Conservation (phyloP, 2,888 invertebrate genomes). For the Iselma pallidipennis region DNA sequence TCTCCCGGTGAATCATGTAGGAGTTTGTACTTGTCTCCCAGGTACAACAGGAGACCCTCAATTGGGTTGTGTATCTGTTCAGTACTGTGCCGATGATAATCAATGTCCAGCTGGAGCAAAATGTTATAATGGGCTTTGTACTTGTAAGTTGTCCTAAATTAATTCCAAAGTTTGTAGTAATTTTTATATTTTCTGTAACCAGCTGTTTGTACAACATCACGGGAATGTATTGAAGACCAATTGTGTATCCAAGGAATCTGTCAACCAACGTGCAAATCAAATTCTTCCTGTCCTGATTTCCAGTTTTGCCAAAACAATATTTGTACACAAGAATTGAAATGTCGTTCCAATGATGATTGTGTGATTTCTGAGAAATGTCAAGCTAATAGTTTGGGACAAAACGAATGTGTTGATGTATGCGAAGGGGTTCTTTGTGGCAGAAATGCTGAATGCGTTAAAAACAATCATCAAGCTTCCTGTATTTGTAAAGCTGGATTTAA, state of each 20-base stretch:
- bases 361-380: conserved; percentile 72
- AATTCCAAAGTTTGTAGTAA: conserved; percentile 50
- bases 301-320: conserved; percentile 84
- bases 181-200: background rate
- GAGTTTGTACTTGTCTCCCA: conserved; percentile 80
- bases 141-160: conserved; percentile 61
- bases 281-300: conserved; percentile 81
- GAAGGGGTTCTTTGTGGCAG: conserved; percentile 76
- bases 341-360: conserved; percentile 74
- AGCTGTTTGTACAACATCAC: conserved; percentile 75
- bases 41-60: conserved; percentile 87
- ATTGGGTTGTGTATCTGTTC: conserved; percentile 80
- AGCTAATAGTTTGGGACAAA: conserved; percentile 70
- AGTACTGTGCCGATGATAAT: conserved; percentile 78
- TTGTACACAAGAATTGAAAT: conserved; percentile 81
- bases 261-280: conserved; percentile 78
- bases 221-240: conserved; percentile 86
- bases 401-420: conserved; percentile 78
- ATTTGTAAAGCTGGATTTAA: conserved; percentile 78
- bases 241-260: conserved; percentile 85
- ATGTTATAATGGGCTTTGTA: conserved; percentile 81
- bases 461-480: conserved; percentile 75
- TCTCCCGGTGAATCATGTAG: conserved; percentile 74
- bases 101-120: conserved; percentile 85
- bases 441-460: conserved; percentile 78